Percentiles rank a stretch among this genome's conserved stretches.
phyloP scores from a whole-genome alignment of 2,888 invertebrate species.

The Euplagia quadripunctaria region DNA sequence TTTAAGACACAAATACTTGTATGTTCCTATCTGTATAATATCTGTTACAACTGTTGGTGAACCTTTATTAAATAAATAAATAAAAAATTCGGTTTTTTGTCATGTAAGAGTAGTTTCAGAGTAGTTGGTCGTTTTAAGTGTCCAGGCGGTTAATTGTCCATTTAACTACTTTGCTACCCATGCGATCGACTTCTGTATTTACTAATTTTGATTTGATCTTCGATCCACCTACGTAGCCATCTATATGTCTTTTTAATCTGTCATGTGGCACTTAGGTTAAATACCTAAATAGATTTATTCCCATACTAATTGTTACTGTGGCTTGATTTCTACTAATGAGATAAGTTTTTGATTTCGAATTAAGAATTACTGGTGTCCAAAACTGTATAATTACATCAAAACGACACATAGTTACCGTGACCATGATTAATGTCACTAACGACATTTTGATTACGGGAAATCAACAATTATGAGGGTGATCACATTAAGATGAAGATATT shows the following conservation, averaged over 20 bases:
- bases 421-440: conserved; percentile 52
- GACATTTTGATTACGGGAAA: conserved; percentile 65
- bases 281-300: not conserved
- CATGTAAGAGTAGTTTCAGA: no score
- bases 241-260: not conserved
- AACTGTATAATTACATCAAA: not conserved
- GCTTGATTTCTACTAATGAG: not conserved
- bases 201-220: no score
- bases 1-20: no score
- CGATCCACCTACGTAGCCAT: no score
- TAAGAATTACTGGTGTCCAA: not conserved
- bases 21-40: no score
- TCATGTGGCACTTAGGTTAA: not conserved
- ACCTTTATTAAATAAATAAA: no score
- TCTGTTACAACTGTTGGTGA: no score
- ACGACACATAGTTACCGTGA: not conserved
- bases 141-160: no score
- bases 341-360: not conserved
- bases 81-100: no score
- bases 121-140: no score
- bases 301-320: not conserved
- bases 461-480: conserved; percentile 24
- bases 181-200: no score
- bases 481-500: not conserved
- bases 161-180: no score